Percentiles rank a stretch among this genome's conserved stretches.
phyloP scores from a whole-genome alignment of 2,888 invertebrate genomes.

The Diaphora mendica region DNA sequence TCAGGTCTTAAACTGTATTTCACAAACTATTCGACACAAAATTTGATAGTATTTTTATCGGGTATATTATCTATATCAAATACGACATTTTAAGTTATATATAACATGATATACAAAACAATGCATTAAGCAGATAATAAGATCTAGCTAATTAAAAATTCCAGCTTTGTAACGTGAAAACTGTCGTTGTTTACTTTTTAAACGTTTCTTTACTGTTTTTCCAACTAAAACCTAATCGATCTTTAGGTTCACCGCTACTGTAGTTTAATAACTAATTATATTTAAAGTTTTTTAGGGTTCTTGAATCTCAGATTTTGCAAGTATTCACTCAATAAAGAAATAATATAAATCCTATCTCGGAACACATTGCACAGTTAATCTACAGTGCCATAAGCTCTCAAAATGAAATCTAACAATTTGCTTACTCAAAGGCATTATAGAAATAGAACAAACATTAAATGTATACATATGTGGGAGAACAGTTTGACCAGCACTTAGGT shows the following conservation, averaged over 20 bases:
- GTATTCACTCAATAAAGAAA: not conserved
- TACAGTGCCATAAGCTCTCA: not conserved
- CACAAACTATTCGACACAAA: not conserved
- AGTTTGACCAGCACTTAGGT: slow-evolving; percentile 51
- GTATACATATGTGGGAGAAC: slow-evolving; percentile 38
- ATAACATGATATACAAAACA: too few relatives aligned
- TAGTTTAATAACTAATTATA: too few relatives aligned
- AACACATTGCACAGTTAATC: not conserved
- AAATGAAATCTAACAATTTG: not conserved
- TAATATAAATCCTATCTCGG: not conserved
- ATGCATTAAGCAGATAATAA: too few relatives aligned
- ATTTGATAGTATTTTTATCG: too few relatives aligned
- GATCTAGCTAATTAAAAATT: too few relatives aligned
- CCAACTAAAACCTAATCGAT: not conserved
- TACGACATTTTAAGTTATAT: too few relatives aligned
- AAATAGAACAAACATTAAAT: slow-evolving; percentile 4
- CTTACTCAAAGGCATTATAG: not conserved
- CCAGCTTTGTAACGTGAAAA: not conserved
- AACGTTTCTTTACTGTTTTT: not conserved
- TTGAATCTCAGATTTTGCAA: too few relatives aligned
- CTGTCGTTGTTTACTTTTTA: not conserved
- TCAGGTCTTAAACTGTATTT: not conserved
- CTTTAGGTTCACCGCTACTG: not conserved
- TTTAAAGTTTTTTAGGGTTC: too few relatives aligned
- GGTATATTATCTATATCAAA: too few relatives aligned